Base-by-base conservation (phyloP, 2,888 invertebrate genomes). In the Spatulosminthurus flaviceps region DNA sequence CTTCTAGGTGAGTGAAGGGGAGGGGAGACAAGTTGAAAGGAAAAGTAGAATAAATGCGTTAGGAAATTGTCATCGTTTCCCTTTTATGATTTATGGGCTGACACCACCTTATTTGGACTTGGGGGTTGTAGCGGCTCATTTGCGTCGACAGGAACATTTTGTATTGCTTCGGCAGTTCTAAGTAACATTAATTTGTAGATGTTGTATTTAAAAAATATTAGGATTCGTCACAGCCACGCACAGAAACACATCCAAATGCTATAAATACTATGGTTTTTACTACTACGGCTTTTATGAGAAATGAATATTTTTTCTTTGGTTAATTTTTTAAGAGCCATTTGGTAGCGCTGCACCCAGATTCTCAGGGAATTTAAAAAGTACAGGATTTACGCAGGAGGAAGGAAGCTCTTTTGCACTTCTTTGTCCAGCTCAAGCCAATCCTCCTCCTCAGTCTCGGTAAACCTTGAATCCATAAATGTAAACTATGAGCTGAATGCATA, bases 371-470 rank as follows among this genome's bases (percentile, higher is more conserved):
- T 82, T 82, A 79, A 82, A 83, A 74, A 81, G 79, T 41, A 81
- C 82, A 61, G 80, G 81, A 29, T 82, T 81, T 79, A 80, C 78
- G 1, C 72, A 77, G 71, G 21, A 43, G 76, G 74, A 77, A 79
- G 34, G 42, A 60, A 79, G 77, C 51, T 64, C 75, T 87, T 91
- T 92, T 87, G 91, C 90, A 84, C 88, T 93, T 87, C 89, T 91
- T 86, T 93, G 93, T 87, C 92, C 92, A 77, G 93, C 93, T 83
- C 93, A 93, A 89, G 92, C 91, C 86, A 93, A 90, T 87, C 92
- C 93, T 83, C 89, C 92, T 87, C 92, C 92, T 21, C 29, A 64
- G 60, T 75, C 60, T 64, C 24, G 60, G 75, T 77, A 22, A 77
- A n/a, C n/a, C n/a, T n/a, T n/a, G n/a, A n/a, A n/a, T n/a, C n/a